Percentiles rank a stretch among this genome's conserved stretches.
phyloP scores from a whole-genome alignment of 1,140 invertebrate genomes.

The Trichoplusia ni region DNA sequence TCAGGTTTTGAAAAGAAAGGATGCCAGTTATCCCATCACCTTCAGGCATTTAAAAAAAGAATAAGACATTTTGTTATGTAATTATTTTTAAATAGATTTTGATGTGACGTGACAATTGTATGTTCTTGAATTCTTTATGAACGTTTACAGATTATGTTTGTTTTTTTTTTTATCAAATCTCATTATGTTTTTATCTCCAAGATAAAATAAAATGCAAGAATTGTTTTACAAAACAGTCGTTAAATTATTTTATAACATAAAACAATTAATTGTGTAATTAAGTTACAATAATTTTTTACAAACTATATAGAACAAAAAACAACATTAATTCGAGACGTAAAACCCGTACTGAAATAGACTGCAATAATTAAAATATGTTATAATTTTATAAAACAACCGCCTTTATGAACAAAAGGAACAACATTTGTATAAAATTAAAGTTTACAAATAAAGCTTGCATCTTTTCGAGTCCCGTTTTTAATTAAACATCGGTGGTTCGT shows the following conservation, averaged over 20 bases:
- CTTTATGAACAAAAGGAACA: neutral
- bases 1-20: conserved; percentile 42
- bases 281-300: no score
- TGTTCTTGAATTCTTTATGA: neutral
- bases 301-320: no score
- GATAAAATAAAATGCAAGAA: no score
- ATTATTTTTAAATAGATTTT: conserved; percentile 30
- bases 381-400: neutral
- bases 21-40: conserved; percentile 63
- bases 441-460: conserved; percentile 29
- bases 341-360: neutral
- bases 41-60: conserved; percentile 45
- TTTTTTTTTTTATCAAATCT: no score
- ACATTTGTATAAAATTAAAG: conserved; percentile 28
- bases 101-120: neutral
- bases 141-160: no score
- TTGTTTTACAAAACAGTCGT: no score
- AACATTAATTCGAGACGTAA: no score
- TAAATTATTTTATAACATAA: no score
- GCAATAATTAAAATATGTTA: conserved; percentile 13
- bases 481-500: conserved; percentile 15
- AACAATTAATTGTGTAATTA: no score
- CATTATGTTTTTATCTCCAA: no score
- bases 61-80: conserved; percentile 29
- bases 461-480: conserved; percentile 31